Evolutionary conservation across 2,888 invertebrate genomes (phyloP), one percentile per base, ranked within the genome.

Genomic region (Danaus chrysippus): DNA sequence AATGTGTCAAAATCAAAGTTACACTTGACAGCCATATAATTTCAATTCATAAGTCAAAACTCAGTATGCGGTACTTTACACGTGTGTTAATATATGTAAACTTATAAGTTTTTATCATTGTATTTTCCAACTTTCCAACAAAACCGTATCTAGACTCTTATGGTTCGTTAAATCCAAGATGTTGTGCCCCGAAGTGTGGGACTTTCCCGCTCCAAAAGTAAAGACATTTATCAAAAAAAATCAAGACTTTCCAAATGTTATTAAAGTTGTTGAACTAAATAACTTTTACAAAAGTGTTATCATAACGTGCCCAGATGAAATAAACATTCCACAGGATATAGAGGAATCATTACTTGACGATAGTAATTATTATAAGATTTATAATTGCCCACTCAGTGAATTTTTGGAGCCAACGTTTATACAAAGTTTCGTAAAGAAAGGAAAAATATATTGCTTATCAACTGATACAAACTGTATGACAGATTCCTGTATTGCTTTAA

Each of bases 161-260:
- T 34, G 23, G 23, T 34, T 34, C 3, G 0, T 34, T 34, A 46
- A 46, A 11, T 52, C 12, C 46, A 73, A 66, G 62, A 85, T 88
- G 90, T 68, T 90, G 17, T 83, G 84, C 62, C 90, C 90, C 19
- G 88, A 90, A 78, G 80, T 89, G 19, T 76, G 74, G 60, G 80
- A 84, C 65, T 88, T 89, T 68, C 81, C 85, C 3, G 69, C 82
- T 2, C 89, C 90, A 0, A 88, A 85, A 82, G 76, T 84, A 10
- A 74, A 81, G 44, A 71, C 75, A 41, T 71, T 70, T 1, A 70
- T 70, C 3, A 82, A 77, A 64, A 69, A 73, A 68, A 74, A 76
- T 62, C 69, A 76, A 63, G 75, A 73, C 53, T 67, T 80, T 5
- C 76, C 80, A 44, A 65, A 68, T 0, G 73, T 81, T 2, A 68